Percentiles rank a stretch among this genome's conserved stretches.
Conservation (phyloP, 2,797 vertebrate species). For the Karalla daura region DNA sequence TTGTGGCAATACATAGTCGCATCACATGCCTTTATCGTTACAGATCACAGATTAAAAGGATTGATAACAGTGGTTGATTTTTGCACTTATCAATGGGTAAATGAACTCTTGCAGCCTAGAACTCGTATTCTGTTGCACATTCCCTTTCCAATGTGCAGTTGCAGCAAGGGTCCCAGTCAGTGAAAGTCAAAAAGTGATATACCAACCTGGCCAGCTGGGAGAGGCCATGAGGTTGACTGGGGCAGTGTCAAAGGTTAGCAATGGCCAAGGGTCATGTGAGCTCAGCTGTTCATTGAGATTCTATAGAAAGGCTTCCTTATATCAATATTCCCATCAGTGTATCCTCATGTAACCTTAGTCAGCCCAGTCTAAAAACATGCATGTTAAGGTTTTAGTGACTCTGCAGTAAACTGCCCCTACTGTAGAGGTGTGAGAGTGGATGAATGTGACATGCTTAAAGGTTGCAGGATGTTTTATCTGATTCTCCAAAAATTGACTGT, state of each 20-base stretch:
- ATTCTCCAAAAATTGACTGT: too few relatives aligned
- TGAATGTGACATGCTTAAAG: too few relatives aligned
- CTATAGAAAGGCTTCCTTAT: conserved; percentile 19
- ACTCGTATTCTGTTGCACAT: background rate
- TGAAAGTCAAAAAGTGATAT: conserved; percentile 55
- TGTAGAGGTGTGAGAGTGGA: too few relatives aligned
- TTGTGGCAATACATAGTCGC: background rate
- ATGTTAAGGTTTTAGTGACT: too few relatives aligned
- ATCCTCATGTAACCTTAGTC: too few relatives aligned
- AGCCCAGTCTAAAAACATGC: too few relatives aligned
- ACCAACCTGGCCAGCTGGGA: conserved; percentile 43
- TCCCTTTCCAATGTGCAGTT: conserved; percentile 27
- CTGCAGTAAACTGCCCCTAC: too few relatives aligned
- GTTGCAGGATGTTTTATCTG: too few relatives aligned
- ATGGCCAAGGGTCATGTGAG: conserved; percentile 60
- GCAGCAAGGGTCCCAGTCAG: conserved; percentile 25
- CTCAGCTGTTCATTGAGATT: conserved; percentile 55
- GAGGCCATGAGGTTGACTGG: conserved; percentile 44
- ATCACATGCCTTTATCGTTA: background rate
- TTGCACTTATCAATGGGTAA: background rate
- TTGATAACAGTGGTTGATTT: background rate
- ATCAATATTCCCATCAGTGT: too few relatives aligned
- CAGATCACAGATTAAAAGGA: background rate
- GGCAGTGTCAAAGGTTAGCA: conserved; percentile 42
- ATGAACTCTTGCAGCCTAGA: background rate